phyloP scores from a whole-genome alignment of 1,140 invertebrate genomes.

The Diploscapter pachys region DNA sequence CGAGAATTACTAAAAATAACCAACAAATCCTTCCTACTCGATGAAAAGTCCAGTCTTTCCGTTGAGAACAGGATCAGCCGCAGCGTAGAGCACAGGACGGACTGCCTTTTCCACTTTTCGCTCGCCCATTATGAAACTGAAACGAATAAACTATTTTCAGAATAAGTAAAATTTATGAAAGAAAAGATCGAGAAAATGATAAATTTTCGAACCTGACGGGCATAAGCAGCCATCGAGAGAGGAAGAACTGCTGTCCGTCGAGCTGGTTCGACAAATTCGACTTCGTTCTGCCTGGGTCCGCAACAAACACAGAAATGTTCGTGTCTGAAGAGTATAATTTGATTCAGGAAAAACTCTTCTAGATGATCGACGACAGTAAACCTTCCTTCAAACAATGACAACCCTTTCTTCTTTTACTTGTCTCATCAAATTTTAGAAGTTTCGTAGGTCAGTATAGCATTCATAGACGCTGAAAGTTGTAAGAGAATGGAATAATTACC shows the following conservation, averaged over 20 bases:
- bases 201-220: constrained; percentile 34
- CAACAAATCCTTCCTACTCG: constrained; percentile 35
- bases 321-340: constrained; percentile 35
- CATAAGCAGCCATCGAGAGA: constrained; percentile 48
- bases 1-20: background rate
- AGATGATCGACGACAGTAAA: constrained; percentile 8
- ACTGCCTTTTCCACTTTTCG: constrained; percentile 42
- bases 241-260: constrained; percentile 48
- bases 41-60: constrained; percentile 41
- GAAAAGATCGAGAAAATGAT: background rate
- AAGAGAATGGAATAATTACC: constrained; percentile 28
- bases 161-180: no score
- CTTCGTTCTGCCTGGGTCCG: constrained; percentile 53
- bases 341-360: constrained; percentile 20
- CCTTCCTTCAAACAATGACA: constrained; percentile 16
- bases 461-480: background rate
- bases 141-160: background rate
- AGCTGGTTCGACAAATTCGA: constrained; percentile 45
- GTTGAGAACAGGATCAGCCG: constrained; percentile 46
- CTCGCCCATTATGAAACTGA: constrained; percentile 34
- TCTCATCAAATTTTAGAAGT: background rate
- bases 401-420: constrained; percentile 21
- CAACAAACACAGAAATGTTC: constrained; percentile 49
- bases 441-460: no score
- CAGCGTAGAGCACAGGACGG: constrained; percentile 49